phyloP scores from a whole-genome alignment of 2,797 vertebrate species.

The Hylomyscus alleni region DNA sequence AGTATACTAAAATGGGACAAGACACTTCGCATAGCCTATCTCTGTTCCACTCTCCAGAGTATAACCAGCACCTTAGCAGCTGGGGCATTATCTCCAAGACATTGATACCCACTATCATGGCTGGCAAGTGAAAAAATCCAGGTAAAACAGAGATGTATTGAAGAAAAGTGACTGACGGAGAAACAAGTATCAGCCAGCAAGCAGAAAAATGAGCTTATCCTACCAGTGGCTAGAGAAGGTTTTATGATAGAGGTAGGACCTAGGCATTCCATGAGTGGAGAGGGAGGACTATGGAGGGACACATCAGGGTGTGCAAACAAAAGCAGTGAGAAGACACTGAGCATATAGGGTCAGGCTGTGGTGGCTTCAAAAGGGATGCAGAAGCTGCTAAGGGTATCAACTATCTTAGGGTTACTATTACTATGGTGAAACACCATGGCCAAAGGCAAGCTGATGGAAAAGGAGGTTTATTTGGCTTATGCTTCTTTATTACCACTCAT shows the following conservation, averaged over 20 bases:
- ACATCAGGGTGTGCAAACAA: background rate
- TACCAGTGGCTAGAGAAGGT: background rate
- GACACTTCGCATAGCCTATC: background rate
- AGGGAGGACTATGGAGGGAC: too few relatives aligned
- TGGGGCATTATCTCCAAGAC: background rate
- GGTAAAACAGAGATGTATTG: background rate
- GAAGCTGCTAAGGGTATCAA: background rate
- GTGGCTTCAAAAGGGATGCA: background rate
- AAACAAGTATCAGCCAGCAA: too few relatives aligned
- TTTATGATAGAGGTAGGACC: background rate
- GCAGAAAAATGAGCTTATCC: background rate
- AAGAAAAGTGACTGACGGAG: background rate
- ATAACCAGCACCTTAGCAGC: background rate
- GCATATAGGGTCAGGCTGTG: background rate
- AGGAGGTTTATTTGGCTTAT: background rate
- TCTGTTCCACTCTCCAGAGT: background rate
- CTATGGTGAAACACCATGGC: background rate
- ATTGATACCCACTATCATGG: background rate
- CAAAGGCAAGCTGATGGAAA: background rate
- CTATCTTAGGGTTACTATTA: background rate
- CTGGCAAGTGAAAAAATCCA: background rate
- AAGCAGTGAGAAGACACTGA: background rate
- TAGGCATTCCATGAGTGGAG: background rate
- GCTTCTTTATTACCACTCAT: background rate
- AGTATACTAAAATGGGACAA: background rate